Evolutionary conservation across 2,797 vertebrate genomes (phyloP), one percentile per base, ranked within the genome.

Genomic region (Pangasius sanitwongsei): DNA sequence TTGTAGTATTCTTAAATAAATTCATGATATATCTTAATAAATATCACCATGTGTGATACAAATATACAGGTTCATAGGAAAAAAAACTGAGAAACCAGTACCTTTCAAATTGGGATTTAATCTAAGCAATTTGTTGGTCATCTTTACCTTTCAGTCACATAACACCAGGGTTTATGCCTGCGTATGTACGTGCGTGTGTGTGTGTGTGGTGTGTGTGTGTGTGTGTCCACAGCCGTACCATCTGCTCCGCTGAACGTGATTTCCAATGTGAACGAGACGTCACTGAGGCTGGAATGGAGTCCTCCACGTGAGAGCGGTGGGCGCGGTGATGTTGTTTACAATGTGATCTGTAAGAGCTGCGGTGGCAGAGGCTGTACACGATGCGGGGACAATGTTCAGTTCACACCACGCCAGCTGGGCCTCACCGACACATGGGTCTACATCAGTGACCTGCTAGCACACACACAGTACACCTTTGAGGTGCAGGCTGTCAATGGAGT

Each of bases 391-490:
- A 98, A 98, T 0, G 98, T 99, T 61, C 98, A 99, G 95, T 99
- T 99, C 0, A 74, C 97, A 0, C 98, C 98, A 0, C 97, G 98
- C 61, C 98, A 99, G 95, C 96, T 99, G 94, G 98, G 98, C 86
- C 96, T 99, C 91, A 98, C 97, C 0, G 97, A 99, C 90, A 94
- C 97, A 0, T 97, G 97, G 61, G 96, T 99, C 88, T 98, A 97
- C 94, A 98, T 99, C 94, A 99, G 97, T 0, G 98, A 99, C 92
- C 97, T 99, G 91, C 93, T 99, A 91, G 98, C 98, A 0, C 98
- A 99, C 97, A 99, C 98, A 0, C 98, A 98, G 94, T 99, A 99
- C 95, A 99, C 98, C 87, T 99, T 99, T 1, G 98, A 99, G 96
- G 97, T 99, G 94, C 98, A 99, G 94, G 98, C 98, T 0, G 98